Base-by-base conservation (phyloP, 2,888 invertebrate genomes). In the Scaptodrosophila latifasciaeformis region DNA sequence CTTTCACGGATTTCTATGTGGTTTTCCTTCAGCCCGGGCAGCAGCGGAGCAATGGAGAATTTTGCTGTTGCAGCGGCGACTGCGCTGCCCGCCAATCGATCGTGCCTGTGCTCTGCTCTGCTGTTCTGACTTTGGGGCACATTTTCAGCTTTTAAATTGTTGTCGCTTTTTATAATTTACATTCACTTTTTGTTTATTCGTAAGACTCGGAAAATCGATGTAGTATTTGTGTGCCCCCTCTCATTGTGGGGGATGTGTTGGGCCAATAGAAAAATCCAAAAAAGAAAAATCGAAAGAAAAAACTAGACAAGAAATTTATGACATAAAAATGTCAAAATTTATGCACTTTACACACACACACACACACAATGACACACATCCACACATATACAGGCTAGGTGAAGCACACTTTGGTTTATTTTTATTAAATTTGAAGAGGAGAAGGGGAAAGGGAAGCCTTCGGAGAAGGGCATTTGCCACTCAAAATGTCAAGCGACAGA, bases 301-400 rank as follows among this genome's bases (percentile, higher is more conserved):
- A 40, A 53, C 42, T n/a, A n/a, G n/a, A n/a, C n/a, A n/a, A n/a
- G n/a, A 59, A 62, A 74, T 74, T 77, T 67, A 77, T 72, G 78
- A 59, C 75, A 72, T 51, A 62, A 56, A 72, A 77, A 75, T 74
- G 75, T 74, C 75, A 74, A 65, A 65, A 21, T 40, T n/a, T 37
- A 37, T 17, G 7, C 6, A 15, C 37, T 10, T 37, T 17, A 2
- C 18, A 2, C 15, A 37, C 9, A 37, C 37, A 31, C 31, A 31
- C 31, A 5, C 3, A n/a, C 31, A 31, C 31, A 31, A 3, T 27
- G 5, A 37, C 15, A 37, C 5, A 34, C 7, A 34, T 2, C 34
- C 15, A 34, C 1, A 34, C 34, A 13, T n/a, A n/a, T n/a, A n/a
- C n/a, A n/a, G n/a, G n/a, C n/a, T n/a, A n/a, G n/a, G n/a, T n/a